Evolutionary conservation across 2,797 vertebrate genomes (phyloP).

Genomic region (Okamejei kenojei): DNA sequence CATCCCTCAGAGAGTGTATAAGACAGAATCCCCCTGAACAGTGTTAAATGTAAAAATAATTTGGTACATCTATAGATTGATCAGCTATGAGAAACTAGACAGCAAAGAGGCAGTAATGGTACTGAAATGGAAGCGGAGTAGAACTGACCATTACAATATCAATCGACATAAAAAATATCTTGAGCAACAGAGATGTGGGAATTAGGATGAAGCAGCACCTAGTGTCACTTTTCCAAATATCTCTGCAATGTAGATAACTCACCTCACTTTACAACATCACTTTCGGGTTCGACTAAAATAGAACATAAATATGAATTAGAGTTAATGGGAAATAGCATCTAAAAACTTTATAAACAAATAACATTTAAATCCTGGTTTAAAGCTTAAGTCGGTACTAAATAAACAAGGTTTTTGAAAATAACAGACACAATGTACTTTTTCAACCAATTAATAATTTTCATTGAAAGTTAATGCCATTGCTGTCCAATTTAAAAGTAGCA

Average conservation of each 20-base stretch:
- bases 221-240: background rate
- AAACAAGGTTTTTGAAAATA: background rate
- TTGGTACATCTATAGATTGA: background rate
- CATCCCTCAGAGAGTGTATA: background rate
- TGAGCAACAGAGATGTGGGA: background rate
- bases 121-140: background rate
- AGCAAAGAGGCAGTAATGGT: background rate
- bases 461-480: background rate
- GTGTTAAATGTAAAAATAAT: background rate
- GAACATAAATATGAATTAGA: slow-evolving; percentile 13
- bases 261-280: background rate
- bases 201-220: background rate
- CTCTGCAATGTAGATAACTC: background rate
- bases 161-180: background rate
- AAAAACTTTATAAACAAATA: background rate
- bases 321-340: background rate
- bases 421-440: background rate
- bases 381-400: background rate
- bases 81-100: background rate
- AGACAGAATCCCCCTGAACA: no score
- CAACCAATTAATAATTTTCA: background rate
- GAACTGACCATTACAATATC: background rate
- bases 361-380: background rate
- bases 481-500: background rate
- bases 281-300: background rate